Percentiles rank a stretch among this genome's conserved stretches.
These are phyloP conservation scores for Sinosuthora webbiana DNA, from an alignment of 2,113 vertebrate genomes.

Conservation along the genomic window DNA sequence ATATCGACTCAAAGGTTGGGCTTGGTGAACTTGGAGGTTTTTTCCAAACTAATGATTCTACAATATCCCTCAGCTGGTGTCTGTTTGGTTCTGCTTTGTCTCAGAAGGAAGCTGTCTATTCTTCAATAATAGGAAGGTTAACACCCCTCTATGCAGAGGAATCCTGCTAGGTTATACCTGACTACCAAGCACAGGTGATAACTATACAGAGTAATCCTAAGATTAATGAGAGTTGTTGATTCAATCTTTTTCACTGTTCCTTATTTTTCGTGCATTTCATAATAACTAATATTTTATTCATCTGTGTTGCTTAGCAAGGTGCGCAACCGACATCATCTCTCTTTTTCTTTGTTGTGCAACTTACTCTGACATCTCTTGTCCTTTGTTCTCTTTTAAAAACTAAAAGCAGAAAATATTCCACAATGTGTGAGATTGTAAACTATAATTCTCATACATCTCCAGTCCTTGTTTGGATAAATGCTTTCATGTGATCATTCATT, in stretches of 20 bases:
- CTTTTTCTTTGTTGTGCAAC: neutral
- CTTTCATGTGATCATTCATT: neutral
- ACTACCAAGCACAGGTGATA: neutral
- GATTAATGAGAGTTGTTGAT: neutral
- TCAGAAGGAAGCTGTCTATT: neutral
- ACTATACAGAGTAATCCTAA: neutral
- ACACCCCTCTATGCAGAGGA: rapidly evolving
- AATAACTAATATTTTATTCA: neutral
- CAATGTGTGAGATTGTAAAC: neutral
- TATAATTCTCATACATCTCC: neutral
- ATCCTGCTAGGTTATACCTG: neutral
- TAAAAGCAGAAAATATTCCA: neutral
- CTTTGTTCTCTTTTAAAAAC: neutral
- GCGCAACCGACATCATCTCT: neutral
- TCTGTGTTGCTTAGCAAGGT: neutral
- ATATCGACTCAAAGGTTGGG: neutral
- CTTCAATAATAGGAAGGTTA: neutral
- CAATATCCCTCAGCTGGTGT: rapidly evolving
- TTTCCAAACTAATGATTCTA: neutral
- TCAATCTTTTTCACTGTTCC: neutral
- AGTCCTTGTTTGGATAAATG: neutral
- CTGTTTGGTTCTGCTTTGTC: neutral
- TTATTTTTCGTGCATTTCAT: neutral
- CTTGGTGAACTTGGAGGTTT: neutral
- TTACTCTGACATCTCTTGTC: neutral